Evolutionary conservation across 2,888 invertebrate genomes (phyloP).

Genomic region (Aporophyla lueneburgensis): DNA sequence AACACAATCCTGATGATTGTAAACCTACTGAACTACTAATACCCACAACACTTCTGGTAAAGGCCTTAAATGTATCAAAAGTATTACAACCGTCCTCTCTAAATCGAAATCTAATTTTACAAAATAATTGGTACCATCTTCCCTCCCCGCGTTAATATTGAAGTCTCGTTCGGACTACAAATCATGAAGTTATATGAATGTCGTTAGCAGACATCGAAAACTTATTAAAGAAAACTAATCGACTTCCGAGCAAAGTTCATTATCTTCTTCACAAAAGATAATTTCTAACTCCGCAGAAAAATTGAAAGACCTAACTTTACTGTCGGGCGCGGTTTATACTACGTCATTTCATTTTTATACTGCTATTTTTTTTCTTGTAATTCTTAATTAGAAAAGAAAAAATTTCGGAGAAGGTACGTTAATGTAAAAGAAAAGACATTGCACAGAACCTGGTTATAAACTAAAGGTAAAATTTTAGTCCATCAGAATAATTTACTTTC

Average conservation of each 20-base stretch:
- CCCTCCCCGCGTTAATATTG: conserved; percentile 4
- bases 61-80: not conserved
- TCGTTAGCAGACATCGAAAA: conserved; percentile 24
- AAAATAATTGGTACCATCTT: not conserved
- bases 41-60: not conserved
- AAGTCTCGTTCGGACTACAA: not conserved
- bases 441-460: no score
- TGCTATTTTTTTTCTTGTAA: not conserved
- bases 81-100: not conserved
- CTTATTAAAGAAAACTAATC: conserved; percentile 43
- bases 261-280: conserved; percentile 43
- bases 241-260: conserved; percentile 42
- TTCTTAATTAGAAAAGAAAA: not conserved
- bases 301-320: conserved; percentile 56
- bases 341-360: conserved; percentile 18
- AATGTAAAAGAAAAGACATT: no score
- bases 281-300: conserved; percentile 65
- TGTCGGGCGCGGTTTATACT: conserved; percentile 27
- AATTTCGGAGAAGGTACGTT: not conserved
- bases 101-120: not conserved
- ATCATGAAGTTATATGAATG: conserved; percentile 16
- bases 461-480: no score
- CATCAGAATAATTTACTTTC: no score
- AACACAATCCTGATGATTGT: not conserved
- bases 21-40: not conserved